These are phyloP conservation scores for Lanistes nyassanus DNA, from an alignment of 1,140 invertebrate genomes.

Conservation along the genomic window DNA sequence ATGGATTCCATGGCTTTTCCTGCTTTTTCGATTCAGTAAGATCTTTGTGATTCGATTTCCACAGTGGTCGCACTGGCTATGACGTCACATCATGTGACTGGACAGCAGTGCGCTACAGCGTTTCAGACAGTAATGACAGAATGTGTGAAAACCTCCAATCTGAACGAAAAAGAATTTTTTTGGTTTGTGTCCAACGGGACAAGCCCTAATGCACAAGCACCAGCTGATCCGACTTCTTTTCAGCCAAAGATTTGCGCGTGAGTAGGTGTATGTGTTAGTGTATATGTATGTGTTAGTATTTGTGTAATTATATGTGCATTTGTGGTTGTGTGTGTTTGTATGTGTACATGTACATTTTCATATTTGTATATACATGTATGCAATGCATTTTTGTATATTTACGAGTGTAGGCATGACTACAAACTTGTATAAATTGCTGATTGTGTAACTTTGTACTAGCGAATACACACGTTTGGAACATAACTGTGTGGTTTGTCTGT, in stretches of 20 bases:
- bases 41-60: too few relatives aligned
- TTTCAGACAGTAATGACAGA: not conserved
- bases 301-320: slow-evolving; percentile 2
- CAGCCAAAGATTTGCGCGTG: slow-evolving; percentile 25
- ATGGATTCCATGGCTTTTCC: too few relatives aligned
- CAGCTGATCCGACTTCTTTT: slow-evolving; percentile 17
- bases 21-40: too few relatives aligned
- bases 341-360: not conserved
- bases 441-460: too few relatives aligned
- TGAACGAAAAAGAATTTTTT: slow-evolving; percentile 13
- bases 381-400: too few relatives aligned
- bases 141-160: slow-evolving; percentile 3
- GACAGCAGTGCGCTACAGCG: not conserved
- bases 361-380: too few relatives aligned
- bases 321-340: slow-evolving; percentile 4
- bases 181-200: slow-evolving; percentile 37
- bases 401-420: too few relatives aligned
- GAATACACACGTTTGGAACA: too few relatives aligned
- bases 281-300: not conserved
- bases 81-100: not conserved
- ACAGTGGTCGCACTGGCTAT: not conserved
- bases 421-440: too few relatives aligned
- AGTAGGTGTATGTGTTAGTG: not conserved
- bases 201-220: slow-evolving; percentile 13
- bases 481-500: slow-evolving; percentile 1